A percentile compares a stretch with the other conserved stretches of the same genome.
Conservation (phyloP, 1,140 invertebrate genomes). For the Ptiloglossa arizonensis region DNA sequence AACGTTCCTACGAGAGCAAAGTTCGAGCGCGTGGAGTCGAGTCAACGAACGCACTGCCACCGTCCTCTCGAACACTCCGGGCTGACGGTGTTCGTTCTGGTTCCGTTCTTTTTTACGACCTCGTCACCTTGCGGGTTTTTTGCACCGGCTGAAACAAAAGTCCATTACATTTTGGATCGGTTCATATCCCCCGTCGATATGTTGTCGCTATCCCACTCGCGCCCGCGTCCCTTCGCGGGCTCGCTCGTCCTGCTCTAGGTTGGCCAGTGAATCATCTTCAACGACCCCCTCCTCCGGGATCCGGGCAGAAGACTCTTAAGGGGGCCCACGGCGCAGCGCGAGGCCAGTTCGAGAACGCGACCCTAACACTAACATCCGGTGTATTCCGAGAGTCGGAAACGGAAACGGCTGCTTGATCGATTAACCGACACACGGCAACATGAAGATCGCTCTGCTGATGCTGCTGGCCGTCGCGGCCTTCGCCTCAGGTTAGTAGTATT, state of each 20-base stretch:
- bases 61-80: conserved; percentile 10
- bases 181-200: conserved; percentile 13
- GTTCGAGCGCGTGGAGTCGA: not conserved
- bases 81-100: not conserved
- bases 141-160: not conserved
- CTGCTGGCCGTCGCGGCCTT: conserved; percentile 72
- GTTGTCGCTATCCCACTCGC: conserved; percentile 7
- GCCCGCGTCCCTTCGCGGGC: conserved; percentile 51
- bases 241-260: conserved; percentile 72
- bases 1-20: not conserved
- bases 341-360: conserved; percentile 81
- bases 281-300: conserved; percentile 75
- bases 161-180: conserved; percentile 60
- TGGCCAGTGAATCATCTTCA: conserved; percentile 79
- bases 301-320: conserved; percentile 80
- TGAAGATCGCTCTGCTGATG: conserved; percentile 76
- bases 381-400: conserved; percentile 70
- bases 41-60: conserved; percentile 48
- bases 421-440: conserved; percentile 70
- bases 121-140: conserved; percentile 41
- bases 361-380: conserved; percentile 80
- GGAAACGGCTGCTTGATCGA: conserved; percentile 67
- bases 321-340: conserved; percentile 76
- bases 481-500: conserved; percentile 75
- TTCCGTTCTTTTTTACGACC: conserved; percentile 6